A percentile compares a stretch with the other conserved stretches of the same genome.
These are phyloP conservation scores for Amphimedon queenslandica DNA, from an alignment of 37 sponge, comb jelly and placozoan species.

Conservation along the genomic window DNA sequence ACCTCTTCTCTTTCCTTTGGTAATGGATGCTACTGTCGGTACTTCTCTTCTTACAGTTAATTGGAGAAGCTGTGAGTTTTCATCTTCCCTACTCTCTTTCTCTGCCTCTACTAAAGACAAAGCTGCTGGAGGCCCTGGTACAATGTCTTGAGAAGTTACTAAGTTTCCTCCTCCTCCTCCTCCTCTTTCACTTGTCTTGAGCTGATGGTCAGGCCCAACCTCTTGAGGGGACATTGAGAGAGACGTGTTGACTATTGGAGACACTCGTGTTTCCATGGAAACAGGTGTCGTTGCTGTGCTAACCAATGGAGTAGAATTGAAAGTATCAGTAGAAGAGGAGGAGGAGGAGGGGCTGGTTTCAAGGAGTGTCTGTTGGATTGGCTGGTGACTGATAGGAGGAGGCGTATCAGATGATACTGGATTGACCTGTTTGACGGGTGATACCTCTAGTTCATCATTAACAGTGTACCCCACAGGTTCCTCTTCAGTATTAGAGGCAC, in stretches of 20 bases:
- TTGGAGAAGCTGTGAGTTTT: background rate
- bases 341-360: background rate
- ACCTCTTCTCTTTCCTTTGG: background rate
- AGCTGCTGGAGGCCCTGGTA: no score
- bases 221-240: no score
- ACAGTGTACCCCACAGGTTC: no score
- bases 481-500: no score
- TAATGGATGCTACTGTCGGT: background rate
- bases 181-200: no score
- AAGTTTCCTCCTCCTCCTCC: no score
- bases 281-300: background rate
- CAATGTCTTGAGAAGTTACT: no score
- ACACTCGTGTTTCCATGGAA: no score
- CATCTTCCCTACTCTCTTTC: background rate
- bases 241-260: no score
- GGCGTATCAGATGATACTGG: background rate
- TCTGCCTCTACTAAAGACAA: background rate
- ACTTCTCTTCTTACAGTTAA: conserved; percentile 4
- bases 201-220: no score
- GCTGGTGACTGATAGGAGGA: background rate
- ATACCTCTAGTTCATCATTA: no score
- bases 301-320: background rate
- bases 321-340: background rate
- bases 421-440: no score
- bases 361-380: background rate